Evolutionary conservation across 2,797 vertebrate species (phyloP), one percentile per base, ranked within the genome.

Genomic region (Trichosurus vulpecula): DNA sequence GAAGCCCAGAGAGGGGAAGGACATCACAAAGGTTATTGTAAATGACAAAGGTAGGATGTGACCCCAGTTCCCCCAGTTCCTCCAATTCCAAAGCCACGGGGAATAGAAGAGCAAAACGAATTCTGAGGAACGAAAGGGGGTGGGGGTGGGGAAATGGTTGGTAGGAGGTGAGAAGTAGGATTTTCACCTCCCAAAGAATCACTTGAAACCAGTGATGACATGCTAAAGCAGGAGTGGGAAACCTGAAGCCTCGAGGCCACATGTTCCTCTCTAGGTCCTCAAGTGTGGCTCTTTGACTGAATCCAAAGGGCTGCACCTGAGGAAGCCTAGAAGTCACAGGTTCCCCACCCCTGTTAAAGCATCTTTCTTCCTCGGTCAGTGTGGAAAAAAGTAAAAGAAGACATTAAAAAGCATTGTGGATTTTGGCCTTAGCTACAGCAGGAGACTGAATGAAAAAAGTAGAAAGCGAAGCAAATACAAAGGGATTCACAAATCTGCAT

Each of bases 121-220:
- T 90, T 11, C 41, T 47, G 90, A 91, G 10, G 30, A 81, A 58
- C 10, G 47, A 92, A 94, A 93, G 31, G 0, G 5, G 14, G 41
- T 92, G 94, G n/a, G n/a, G n/a, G n/a, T n/a, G 54, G 16, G 16
- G 35, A 97, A 94, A n/a, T 52, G 1, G 47, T 29, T 52, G 94
- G 11, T 22, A 57, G 19, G n/a, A 95, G 93, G 74, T 81, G 97
- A 92, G 13, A 96, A 54, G 90, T 89, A 97, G 97, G 94, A 56
- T 25, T 95, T 92, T 95, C 81, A 9, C 90, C 54, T 90, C 94
- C 61, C 90, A 95, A 96, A 96, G 91, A 96, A 95, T 16, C 61
- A 51, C 4, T 56, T 61, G 81, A 95, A 96, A 35, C 16, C 56
- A 94, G 22, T 54, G 93, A 56, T 92, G 93, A 95, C 35, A 27